Evolutionary conservation across 2,113 vertebrate genomes (phyloP), one percentile per base, ranked within the genome.

Genomic region (Trogon melanurus): DNA sequence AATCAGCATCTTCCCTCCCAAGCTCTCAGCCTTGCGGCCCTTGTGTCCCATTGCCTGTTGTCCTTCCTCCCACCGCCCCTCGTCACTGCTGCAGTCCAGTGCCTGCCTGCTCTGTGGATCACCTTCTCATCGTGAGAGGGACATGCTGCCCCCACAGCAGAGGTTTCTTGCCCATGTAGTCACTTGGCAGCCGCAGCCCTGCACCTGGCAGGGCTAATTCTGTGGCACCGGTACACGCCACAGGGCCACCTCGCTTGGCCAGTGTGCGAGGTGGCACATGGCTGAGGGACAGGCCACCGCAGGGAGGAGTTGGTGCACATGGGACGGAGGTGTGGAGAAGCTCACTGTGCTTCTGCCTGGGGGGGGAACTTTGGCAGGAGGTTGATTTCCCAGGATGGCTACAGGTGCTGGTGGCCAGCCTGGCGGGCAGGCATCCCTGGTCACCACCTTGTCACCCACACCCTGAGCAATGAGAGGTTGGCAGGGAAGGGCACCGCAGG

Each of bases 41-140:
- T 47, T 1, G 1, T 29, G n/a, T 75, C n/a, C n/a, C 22, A 10
- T 45, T 57, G 60, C 25, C 41, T 3, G 0, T 6, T 58, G 15
- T 64, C 23, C 14, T 17, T 62, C 64, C 25, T 56, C 56, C 83
- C 54, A 47, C 58, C n/a, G 36, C 6, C 10, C 25, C 8, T 57
- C 6, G 1, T 64, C n/a, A 2, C 51, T 53, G 84, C 62, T 74
- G 66, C 34, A 65, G 36, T 13, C 66, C 7, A 3, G 11, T 2
- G 13, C 27, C 60, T 6, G 16, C 16, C 34, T 2, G 2, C 72
- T 67, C 48, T 32, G 36, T 0, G 0, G 26, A 19, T 4, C 8
- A 1, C 9, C 22, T 75, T 58, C 48, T 64, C 8, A 2, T n/a
- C 53, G 1, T 2, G 12, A 53, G 16, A 45, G 23, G 26, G 10